Conservation (phyloP, 2,797 vertebrate species). For the Hemibagrus guttatus region DNA sequence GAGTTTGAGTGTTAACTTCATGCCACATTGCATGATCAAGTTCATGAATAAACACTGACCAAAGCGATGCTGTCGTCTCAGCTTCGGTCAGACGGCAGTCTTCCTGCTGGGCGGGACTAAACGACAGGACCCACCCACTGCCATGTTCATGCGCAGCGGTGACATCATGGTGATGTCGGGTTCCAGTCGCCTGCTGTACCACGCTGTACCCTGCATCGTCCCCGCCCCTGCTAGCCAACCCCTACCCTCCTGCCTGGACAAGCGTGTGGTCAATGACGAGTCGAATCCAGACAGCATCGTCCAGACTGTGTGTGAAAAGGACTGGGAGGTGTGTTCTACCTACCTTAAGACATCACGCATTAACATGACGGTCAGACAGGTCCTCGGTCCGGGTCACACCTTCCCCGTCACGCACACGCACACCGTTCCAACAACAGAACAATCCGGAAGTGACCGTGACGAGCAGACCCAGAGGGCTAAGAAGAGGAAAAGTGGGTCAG, state of each 20-base stretch:
- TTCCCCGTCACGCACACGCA: conserved; percentile 67
- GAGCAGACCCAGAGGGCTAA: conserved; percentile 45
- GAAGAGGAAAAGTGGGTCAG: conserved; percentile 47
- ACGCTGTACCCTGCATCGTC: conserved; percentile 89
- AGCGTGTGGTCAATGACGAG: conserved; percentile 35
- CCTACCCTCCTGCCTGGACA: conserved; percentile 64
- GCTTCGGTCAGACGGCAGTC: conserved; percentile 92
- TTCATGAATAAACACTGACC: not conserved
- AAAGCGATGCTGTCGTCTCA: conserved; percentile 55
- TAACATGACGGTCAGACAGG: conserved; percentile 92
- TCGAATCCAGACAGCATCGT: conserved; percentile 56
- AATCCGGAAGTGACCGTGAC: conserved; percentile 34
- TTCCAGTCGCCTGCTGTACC: conserved; percentile 88
- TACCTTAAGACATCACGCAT: conserved; percentile 87
- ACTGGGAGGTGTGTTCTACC: conserved; percentile 85
- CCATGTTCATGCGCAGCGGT: conserved; percentile 94
- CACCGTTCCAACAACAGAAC: not conserved
- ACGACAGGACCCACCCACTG: conserved; percentile 83
- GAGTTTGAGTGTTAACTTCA: conserved; percentile 25
- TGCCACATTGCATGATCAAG: not conserved
- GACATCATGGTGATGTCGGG: conserved; percentile 98
- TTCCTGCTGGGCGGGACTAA: conserved; percentile 88
- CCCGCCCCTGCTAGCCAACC: conserved; percentile 62
- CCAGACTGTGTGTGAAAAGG: conserved; percentile 76
- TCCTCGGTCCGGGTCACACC: conserved; percentile 80